These are phyloP conservation scores for Eudyptes chrysolophus DNA, from an alignment of 2,113 vertebrate genomes.

Conservation along the genomic window DNA sequence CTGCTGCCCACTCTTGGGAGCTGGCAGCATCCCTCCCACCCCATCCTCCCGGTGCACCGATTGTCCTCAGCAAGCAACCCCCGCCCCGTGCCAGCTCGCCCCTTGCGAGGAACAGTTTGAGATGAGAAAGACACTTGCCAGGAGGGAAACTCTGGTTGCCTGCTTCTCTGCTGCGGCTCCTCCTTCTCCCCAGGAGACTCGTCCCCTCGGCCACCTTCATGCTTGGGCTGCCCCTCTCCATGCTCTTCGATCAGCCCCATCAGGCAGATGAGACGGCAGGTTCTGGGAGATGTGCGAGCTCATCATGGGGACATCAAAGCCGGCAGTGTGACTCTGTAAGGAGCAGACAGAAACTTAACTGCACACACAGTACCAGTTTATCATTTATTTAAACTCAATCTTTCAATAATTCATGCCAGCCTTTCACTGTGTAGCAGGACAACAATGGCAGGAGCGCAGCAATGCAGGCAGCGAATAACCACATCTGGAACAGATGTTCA, in stretches of 20 bases:
- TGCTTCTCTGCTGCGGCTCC: slow-evolving; percentile 40
- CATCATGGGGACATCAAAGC: slow-evolving; percentile 69
- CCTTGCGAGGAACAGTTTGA: background rate
- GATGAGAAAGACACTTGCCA: slow-evolving; percentile 70
- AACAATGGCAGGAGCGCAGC: background rate
- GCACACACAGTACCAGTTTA: background rate
- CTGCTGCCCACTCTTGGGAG: background rate
- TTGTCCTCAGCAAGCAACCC: background rate
- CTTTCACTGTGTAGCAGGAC: slow-evolving; percentile 15
- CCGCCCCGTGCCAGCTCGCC: background rate
- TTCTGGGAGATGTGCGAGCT: slow-evolving; percentile 14
- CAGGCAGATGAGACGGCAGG: slow-evolving; percentile 35
- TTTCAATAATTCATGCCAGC: slow-evolving; percentile 67
- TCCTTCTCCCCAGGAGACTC: slow-evolving; percentile 61
- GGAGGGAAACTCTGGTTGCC: slow-evolving; percentile 64
- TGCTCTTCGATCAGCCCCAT: slow-evolving; percentile 76
- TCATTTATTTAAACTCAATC: slow-evolving; percentile 37
- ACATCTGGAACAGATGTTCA: slow-evolving; percentile 69
- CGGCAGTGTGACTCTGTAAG: slow-evolving; percentile 56
- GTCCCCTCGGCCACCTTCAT: slow-evolving; percentile 60
- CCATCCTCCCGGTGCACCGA: background rate
- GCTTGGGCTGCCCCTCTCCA: slow-evolving; percentile 67
- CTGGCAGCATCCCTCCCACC: background rate
- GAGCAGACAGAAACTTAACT: slow-evolving; percentile 60
- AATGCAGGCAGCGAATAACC: slow-evolving; percentile 18